Conservation (phyloP, 2,113 vertebrate species). For the Irena cyanogastra region DNA sequence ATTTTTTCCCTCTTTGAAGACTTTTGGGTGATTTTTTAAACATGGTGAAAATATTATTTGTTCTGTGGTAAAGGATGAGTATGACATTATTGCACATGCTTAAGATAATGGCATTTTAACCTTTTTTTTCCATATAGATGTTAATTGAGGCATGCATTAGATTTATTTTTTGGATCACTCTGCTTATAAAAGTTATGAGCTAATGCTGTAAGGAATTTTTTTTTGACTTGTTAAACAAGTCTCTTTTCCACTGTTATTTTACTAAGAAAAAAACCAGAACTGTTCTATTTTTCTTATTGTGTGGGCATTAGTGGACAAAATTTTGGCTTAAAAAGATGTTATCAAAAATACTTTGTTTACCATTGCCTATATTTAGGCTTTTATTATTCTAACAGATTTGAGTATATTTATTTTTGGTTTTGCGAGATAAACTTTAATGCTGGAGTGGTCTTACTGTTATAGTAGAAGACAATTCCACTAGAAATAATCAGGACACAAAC, state of each 20-base stretch:
- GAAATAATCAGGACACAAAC: background rate
- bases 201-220: constrained; percentile 49
- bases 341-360: background rate
- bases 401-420: background rate
- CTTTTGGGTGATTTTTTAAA: background rate
- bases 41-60: background rate
- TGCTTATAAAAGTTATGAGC: constrained; percentile 32
- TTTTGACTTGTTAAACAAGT: background rate
- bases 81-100: background rate
- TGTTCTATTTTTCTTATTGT: background rate
- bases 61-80: background rate
- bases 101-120: background rate
- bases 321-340: background rate
- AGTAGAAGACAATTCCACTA: background rate
- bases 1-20: background rate
- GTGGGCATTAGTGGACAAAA: background rate
- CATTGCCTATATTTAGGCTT: background rate
- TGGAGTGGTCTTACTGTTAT: background rate
- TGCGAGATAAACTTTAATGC: background rate
- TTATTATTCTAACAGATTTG: background rate
- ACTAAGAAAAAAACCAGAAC: background rate
- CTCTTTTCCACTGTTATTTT: constrained; percentile 1
- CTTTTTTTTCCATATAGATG: background rate
- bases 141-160: background rate
- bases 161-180: background rate